Base-by-base conservation (phyloP, 2,888 invertebrate species). In the Chymomyza caudatula region DNA sequence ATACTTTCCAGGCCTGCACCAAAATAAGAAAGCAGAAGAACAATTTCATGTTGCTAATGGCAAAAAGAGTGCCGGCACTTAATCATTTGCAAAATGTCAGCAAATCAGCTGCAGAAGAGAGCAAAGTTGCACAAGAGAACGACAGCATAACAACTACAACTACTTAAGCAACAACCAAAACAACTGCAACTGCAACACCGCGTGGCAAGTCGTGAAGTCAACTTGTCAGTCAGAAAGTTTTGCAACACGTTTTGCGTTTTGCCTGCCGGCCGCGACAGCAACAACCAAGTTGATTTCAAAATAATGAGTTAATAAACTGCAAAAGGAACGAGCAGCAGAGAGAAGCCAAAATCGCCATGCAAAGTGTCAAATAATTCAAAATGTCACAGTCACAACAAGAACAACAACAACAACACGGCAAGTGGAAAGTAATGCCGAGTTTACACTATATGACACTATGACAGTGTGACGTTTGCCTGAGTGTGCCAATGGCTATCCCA, bases 321-420 rank as follows among this genome's bases (percentile, higher is more conserved):
- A 61, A 54, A 51, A 69, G 57, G 70, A 77, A 62, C 63, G 67
- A 72, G 64, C 37, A 15, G 22, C 58, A 60, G 13, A 52, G 57
- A 25, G 53, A 20, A 57, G 58, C 52, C 63, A 63, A 76, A 68
- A 76, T 73, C 69, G 67, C 69, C 77, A 67, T 68, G 77, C 77
- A 74, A 75, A 77, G 78, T 86, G 85, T 78, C 87, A 79, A 79
- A 87, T 87, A 84, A 84, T 73, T 86, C 80, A 87, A 86, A 85
- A 78, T 77, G 80, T 83, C 82, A 76, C 69, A 69, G 76, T 11
- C 29, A 37, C 29, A 37, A 37, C 65, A 73, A 76, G 74, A 67
- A 72, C 67, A 60, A 53, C 66, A 79, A 78, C 81, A n/a, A n/a
- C n/a, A n/a, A n/a, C n/a, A n/a, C n/a, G n/a, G n/a, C n/a, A 86